A percentile compares a stretch with the other conserved stretches of the same genome.
These are phyloP conservation scores for Heteronetta atricapilla DNA, from an alignment of 2,113 vertebrate genomes.

Conservation along the genomic window DNA sequence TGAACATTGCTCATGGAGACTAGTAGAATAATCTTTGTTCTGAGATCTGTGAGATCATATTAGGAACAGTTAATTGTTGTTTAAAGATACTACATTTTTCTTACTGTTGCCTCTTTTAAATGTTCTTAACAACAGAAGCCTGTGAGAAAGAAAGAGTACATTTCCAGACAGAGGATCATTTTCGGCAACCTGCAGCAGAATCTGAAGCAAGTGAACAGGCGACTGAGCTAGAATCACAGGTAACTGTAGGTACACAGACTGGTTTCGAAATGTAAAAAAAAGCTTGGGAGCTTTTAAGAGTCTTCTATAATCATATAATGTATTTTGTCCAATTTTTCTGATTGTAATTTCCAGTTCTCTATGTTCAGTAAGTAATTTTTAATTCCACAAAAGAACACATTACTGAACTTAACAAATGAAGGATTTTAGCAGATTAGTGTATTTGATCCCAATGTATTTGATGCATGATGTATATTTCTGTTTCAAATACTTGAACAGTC, in stretches of 20 bases:
- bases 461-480: not conserved
- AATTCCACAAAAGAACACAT: not conserved
- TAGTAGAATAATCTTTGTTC: not conserved
- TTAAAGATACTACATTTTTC: not conserved
- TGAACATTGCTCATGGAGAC: not conserved
- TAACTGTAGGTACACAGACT: conserved; percentile 66
- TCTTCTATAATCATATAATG: not conserved
- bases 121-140: conserved; percentile 31
- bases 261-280: not conserved
- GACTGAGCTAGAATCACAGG: conserved; percentile 31
- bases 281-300: not conserved
- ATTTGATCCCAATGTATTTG: not conserved
- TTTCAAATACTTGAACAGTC: not conserved
- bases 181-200: not conserved
- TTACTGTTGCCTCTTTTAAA: not conserved
- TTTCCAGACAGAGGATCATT: not conserved
- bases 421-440: not conserved
- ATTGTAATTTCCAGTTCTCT: not conserved
- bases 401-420: not conserved
- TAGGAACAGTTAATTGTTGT: not conserved
- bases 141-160: conserved; percentile 39
- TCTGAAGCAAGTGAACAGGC: conserved; percentile 26
- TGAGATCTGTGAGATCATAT: not conserved
- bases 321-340: not conserved
- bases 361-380: not conserved